Percentiles rank a stretch among this genome's conserved stretches.
Conservation (phyloP, 2,113 vertebrate species). For the Origma solitaria region DNA sequence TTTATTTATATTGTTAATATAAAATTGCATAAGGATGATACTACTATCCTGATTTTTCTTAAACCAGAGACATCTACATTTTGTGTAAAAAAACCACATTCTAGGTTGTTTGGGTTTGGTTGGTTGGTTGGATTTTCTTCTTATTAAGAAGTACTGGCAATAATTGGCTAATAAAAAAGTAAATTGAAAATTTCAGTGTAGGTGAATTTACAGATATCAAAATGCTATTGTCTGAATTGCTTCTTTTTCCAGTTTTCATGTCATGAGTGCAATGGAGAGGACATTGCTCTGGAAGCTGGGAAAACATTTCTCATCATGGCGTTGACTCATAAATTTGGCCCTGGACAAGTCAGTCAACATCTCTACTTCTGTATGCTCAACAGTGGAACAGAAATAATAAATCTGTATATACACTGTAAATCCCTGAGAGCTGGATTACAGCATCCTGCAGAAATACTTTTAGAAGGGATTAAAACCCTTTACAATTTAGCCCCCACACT, state of each 20-base stretch:
- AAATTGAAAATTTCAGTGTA: neutral
- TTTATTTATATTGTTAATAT: neutral
- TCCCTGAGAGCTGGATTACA: neutral
- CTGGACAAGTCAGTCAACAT: neutral
- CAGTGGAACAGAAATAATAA: neutral
- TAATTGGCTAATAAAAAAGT: neutral
- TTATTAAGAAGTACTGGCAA: neutral
- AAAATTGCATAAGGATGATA: neutral
- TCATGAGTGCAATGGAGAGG: neutral
- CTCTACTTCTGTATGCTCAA: neutral
- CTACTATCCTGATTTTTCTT: neutral
- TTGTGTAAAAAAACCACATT: neutral
- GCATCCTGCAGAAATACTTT: neutral
- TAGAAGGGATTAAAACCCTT: neutral
- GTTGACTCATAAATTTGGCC: neutral
- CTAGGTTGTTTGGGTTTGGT: rapidly evolving
- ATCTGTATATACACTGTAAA: neutral
- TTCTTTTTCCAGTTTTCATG: neutral
- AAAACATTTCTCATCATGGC: neutral
- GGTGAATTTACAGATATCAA: neutral
- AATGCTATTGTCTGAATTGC: neutral
- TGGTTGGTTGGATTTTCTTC: neutral
- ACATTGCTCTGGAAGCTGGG: neutral
- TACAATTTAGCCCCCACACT: neutral
- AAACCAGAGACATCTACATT: neutral